These are phyloP conservation scores for Helobdella robusta DNA, from an alignment of 2,888 invertebrate species.

Conservation along the genomic window DNA sequence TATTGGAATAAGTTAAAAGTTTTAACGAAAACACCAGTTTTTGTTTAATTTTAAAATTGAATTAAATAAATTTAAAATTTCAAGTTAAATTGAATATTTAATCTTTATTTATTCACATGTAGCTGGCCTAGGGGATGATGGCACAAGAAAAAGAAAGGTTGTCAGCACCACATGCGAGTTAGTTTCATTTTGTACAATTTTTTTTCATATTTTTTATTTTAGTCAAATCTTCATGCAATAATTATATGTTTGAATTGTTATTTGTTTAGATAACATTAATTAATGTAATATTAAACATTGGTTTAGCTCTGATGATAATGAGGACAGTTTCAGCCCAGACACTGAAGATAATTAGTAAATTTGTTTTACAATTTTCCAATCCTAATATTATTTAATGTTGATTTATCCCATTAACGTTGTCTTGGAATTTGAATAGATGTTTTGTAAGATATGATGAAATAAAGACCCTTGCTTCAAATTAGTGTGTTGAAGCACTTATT, in stretches of 20 bases:
- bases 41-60: too few species aligned
- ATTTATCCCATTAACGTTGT: neutral
- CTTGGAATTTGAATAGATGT: neutral
- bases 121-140: conserved; percentile 27
- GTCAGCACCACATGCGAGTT: conserved; percentile 31
- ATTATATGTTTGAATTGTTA: neutral
- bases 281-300: neutral
- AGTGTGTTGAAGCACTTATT: neutral
- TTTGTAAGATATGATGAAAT: neutral
- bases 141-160: conserved; percentile 29
- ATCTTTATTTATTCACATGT: neutral
- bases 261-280: neutral
- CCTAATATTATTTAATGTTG: neutral
- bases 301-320: conserved; percentile 26
- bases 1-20: too few species aligned
- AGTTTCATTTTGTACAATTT: conserved; percentile 13
- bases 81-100: too few species aligned
- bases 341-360: conserved; percentile 26
- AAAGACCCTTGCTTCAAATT: neutral
- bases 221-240: neutral
- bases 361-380: neutral
- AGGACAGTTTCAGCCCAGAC: conserved; percentile 27
- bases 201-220: neutral
- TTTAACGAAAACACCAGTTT: too few species aligned
- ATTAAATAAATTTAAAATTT: too few species aligned